These are phyloP conservation scores for Melieria crassipennis DNA, from an alignment of 2,888 invertebrate species.

Conservation along the genomic window DNA sequence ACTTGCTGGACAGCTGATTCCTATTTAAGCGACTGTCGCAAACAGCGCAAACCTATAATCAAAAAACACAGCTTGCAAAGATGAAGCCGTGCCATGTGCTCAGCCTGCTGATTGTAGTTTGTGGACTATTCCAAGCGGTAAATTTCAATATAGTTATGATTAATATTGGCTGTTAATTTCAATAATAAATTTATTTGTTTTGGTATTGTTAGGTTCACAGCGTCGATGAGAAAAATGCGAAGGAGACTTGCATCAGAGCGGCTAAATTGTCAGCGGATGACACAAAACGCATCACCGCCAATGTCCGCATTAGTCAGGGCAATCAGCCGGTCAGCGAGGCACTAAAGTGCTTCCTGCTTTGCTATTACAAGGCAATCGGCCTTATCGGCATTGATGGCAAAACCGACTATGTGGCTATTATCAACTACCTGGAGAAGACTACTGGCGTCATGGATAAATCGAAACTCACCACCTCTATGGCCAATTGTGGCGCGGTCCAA, in stretches of 20 bases:
- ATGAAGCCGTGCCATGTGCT: background rate
- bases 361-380: constrained; percentile 25
- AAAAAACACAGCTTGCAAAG: background rate
- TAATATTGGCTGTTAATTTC: too few relatives aligned
- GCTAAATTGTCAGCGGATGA: constrained; percentile 16
- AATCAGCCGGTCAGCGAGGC: background rate
- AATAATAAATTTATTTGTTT: too few relatives aligned
- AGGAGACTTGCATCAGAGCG: constrained; percentile 16
- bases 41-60: background rate
- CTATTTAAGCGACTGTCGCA: background rate
- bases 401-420: constrained; percentile 2
- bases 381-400: constrained; percentile 23
- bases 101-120: background rate
- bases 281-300: constrained; percentile 9
- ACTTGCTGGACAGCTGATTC: background rate
- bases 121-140: background rate
- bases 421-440: constrained; percentile 4
- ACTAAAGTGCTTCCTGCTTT: constrained; percentile 35
- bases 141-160: background rate
- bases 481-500: constrained; percentile 45
- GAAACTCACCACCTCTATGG: constrained; percentile 40
- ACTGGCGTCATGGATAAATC: constrained; percentile 27
- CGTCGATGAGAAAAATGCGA: constrained; percentile 3
- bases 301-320: constrained; percentile 8
- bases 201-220: background rate